Conservation (phyloP, 2,888 invertebrate species). For the Pristionchus japonicus region DNA sequence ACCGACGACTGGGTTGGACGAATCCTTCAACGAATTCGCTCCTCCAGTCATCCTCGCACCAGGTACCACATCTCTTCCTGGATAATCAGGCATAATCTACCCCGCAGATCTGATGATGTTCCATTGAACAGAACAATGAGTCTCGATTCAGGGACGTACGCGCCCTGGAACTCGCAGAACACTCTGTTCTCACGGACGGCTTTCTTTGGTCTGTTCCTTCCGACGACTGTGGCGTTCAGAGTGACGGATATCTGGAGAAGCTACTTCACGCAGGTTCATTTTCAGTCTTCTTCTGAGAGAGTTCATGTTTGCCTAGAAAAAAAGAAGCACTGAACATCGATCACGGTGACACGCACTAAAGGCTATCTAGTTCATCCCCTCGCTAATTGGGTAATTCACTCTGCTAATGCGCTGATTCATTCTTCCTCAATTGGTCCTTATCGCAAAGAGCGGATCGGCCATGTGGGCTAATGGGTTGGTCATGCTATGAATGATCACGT, state of each 20-base stretch:
- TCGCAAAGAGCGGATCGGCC: too few relatives aligned
- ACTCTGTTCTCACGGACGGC: slow-evolving; percentile 58
- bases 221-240: slow-evolving; percentile 57
- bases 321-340: not conserved
- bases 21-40: slow-evolving; percentile 53
- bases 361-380: not conserved
- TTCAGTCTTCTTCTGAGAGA: too few relatives aligned
- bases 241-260: slow-evolving; percentile 62
- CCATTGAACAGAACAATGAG: too few relatives aligned
- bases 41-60: slow-evolving; percentile 54
- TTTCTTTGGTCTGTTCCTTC: slow-evolving; percentile 59
- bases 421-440: too few relatives aligned
- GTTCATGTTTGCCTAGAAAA: too few relatives aligned
- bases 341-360: not conserved
- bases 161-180: slow-evolving; percentile 64
- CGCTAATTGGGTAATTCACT: too few relatives aligned
- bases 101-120: too few relatives aligned
- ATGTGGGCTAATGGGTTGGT: too few relatives aligned
- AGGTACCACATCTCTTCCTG: too few relatives aligned
- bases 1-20: slow-evolving; percentile 49
- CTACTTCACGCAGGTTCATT: slow-evolving; percentile 52
- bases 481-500: too few relatives aligned
- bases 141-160: slow-evolving; percentile 50
- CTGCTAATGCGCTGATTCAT: too few relatives aligned
- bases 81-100: not conserved